phyloP scores from a whole-genome alignment of 1,140 invertebrate species.

The Capitella teleta region DNA sequence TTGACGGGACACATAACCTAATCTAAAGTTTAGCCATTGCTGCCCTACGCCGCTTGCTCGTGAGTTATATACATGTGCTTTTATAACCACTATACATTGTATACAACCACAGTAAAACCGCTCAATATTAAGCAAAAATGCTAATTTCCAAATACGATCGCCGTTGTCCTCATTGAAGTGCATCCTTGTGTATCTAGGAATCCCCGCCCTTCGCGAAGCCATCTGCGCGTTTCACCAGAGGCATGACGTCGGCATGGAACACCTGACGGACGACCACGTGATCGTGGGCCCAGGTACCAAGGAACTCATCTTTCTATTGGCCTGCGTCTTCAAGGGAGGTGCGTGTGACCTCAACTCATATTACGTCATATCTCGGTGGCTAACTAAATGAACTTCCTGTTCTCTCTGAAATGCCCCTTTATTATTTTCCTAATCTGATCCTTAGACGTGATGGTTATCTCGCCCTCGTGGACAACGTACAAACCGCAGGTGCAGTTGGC shows the following conservation, averaged over 20 bases:
- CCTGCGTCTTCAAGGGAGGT: slow-evolving; percentile 37
- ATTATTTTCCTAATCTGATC: no score
- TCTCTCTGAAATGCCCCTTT: no score
- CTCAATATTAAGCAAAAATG: no score
- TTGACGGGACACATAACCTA: no score
- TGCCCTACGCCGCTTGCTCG: no score
- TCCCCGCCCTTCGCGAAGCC: slow-evolving; percentile 22
- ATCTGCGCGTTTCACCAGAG: slow-evolving; percentile 29
- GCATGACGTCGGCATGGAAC: slow-evolving; percentile 23
- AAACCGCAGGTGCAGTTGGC: slow-evolving; percentile 27
- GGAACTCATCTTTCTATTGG: slow-evolving; percentile 33
- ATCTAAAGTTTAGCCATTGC: no score
- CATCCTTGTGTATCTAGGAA: slow-evolving; percentile 18
- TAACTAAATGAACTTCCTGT: no score
- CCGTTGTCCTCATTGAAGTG: background rate
- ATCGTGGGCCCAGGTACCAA: slow-evolving; percentile 38
- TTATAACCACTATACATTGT: no score
- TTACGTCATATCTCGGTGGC: no score
- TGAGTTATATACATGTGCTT: no score
- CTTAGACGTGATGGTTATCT: slow-evolving; percentile 34
- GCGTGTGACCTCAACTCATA: slow-evolving; percentile 3
- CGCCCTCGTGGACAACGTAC: slow-evolving; percentile 37
- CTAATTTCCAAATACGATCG: background rate
- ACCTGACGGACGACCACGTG: slow-evolving; percentile 23
- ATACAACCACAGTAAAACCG: no score